A percentile compares a stretch with the other conserved stretches of the same genome.
phyloP scores from a whole-genome alignment of 2,113 vertebrate genomes.

The Meles meles region DNA sequence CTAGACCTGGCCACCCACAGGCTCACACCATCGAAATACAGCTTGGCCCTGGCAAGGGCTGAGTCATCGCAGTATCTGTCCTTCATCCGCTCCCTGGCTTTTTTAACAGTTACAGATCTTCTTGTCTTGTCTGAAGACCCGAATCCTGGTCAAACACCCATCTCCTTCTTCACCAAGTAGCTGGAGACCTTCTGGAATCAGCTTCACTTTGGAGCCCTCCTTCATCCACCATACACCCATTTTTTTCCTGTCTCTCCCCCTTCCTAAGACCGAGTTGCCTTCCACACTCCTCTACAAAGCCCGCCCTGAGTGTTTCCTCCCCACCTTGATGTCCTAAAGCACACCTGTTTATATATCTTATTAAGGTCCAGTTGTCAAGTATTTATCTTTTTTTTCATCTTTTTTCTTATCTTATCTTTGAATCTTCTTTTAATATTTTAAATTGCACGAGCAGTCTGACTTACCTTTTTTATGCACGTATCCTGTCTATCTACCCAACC shows the following conservation, averaged over 20 bases:
- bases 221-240: neutral
- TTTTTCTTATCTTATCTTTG: neutral
- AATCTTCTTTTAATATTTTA: constrained; percentile 30
- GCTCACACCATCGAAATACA: neutral
- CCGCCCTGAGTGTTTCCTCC: neutral
- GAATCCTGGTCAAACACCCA: neutral
- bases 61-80: neutral
- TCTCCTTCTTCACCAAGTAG: neutral
- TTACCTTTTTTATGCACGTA: constrained; percentile 8
- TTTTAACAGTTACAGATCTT: neutral
- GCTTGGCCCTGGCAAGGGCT: neutral
- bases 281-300: neutral
- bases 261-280: neutral
- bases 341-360: neutral
- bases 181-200: neutral
- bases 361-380: neutral
- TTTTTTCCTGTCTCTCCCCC: neutral
- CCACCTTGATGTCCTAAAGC: neutral
- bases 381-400: too few relatives aligned
- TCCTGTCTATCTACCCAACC: constrained; percentile 34
- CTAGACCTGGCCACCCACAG: neutral
- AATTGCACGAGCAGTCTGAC: constrained; percentile 23
- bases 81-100: neutral
- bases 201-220: neutral
- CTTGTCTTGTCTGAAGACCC: neutral